Base-by-base conservation (phyloP, 1,140 invertebrate species). In the Diprion similis region DNA sequence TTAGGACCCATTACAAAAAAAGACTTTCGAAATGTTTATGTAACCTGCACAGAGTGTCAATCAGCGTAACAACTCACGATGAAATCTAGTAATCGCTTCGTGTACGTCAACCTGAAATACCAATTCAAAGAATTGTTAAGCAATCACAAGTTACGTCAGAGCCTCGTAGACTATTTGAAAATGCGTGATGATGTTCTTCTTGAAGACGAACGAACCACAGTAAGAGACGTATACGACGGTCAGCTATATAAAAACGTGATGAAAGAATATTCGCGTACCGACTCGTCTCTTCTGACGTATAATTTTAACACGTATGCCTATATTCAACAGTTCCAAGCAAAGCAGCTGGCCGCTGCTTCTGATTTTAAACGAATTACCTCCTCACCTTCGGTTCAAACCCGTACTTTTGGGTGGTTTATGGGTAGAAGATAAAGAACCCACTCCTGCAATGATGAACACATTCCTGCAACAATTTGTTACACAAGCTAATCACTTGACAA, bases 241-340 rank as follows among this genome's bases (percentile, higher is more conserved):
- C 3, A 11, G 8, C 46, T 71, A 8, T 70, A 66, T 13, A 66
- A 67, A 18, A 59, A 9, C 17, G 48, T 15, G 8, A 51, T 15
- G 48, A 51, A 51, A 51, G 48, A 51, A 51, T 51, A 15, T 51
- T 51, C 48, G 15, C 48, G 15, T 10, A 51, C 15, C 9, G 48
- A 51, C 48, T 51, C 48, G 15, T 10, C 15, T 51, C 48, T 51
- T 51, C 48, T 51, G 48, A 51, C 48, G 48, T 70, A 46, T 45
- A 66, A 71, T n/a, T 66, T 70, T 48, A 67, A 13, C 48, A 74
- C 66, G 73, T 67, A 8, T 67, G 67, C 4, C 68, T 6, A 46
- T 75, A 8, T 75, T 75, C 37, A 71, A 71, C 65, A 75, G 66
- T 45, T 72, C 74, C 8, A 75, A 75, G 45, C 11, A 51, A 51